Evolutionary conservation across 2,113 vertebrate species (phyloP).

Genomic region (Tretioscincus oriximinensis): DNA sequence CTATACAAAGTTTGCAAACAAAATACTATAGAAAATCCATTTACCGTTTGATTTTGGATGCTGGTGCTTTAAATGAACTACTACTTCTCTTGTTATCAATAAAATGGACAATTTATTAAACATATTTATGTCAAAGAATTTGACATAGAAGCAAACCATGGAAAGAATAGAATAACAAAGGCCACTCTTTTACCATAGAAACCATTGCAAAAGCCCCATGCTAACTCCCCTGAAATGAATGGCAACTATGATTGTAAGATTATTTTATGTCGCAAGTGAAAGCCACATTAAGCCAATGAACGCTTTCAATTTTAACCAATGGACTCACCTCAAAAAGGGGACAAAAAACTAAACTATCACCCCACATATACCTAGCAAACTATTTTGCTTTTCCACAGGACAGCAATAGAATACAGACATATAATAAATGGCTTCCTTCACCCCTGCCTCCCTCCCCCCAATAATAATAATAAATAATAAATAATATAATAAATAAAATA

Average conservation of each 20-base stretch:
- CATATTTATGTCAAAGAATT: conserved; percentile 55
- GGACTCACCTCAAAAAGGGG: conserved; percentile 24
- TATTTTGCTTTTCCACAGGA: background rate
- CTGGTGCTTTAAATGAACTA: conserved; percentile 14
- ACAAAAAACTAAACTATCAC: background rate
- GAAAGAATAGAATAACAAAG: background rate
- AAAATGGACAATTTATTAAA: conserved; percentile 69
- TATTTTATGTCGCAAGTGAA: conserved; percentile 15
- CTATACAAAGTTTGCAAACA: conserved; percentile 4
- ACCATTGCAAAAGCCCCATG: background rate
- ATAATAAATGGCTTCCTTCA: background rate
- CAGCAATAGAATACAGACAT: conserved; percentile 25
- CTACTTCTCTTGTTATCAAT: conserved; percentile 41
- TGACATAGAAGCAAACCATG: conserved; percentile 49
- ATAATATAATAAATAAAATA: background rate
- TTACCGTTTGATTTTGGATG: background rate
- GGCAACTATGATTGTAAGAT: background rate
- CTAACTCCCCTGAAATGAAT: background rate
- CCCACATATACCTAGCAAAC: background rate
- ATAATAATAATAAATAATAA: no score
- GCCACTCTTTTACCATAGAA: background rate
- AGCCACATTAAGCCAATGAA: background rate
- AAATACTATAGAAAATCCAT: conserved; percentile 19
- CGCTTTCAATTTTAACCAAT: background rate
- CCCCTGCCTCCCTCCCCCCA: background rate